A percentile compares a stretch with the other conserved stretches of the same genome.
These are phyloP conservation scores for Parascotia fuliginaria DNA, from an alignment of 2,888 invertebrate genomes.

Conservation along the genomic window DNA sequence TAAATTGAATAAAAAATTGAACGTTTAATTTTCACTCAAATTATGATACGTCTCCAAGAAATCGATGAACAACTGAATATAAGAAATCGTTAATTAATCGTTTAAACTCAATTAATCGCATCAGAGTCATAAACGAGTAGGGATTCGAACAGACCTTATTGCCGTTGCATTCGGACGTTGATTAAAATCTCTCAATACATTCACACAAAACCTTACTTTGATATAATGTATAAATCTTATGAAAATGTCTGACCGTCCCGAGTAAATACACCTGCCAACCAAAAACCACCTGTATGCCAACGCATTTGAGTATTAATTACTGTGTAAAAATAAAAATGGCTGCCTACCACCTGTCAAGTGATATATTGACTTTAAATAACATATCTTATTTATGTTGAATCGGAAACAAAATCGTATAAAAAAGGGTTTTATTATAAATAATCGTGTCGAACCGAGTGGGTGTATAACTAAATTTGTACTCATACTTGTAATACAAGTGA, in stretches of 20 bases:
- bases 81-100: constrained; percentile 58
- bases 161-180: constrained; percentile 68
- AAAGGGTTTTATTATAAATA: constrained; percentile 80
- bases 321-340: constrained; percentile 42
- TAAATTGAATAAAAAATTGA: constrained; percentile 21
- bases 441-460: constrained; percentile 72
- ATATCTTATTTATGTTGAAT: constrained; percentile 87
- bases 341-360: constrained; percentile 85
- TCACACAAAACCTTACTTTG: constrained; percentile 82
- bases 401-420: constrained; percentile 83
- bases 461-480: constrained; percentile 83
- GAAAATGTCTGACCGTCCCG: constrained; percentile 69
- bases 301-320: constrained; percentile 54
- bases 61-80: constrained; percentile 47
- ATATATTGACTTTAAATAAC: constrained; percentile 86
- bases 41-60: constrained; percentile 23
- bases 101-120: constrained; percentile 59
- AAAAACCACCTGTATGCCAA: constrained; percentile 50
- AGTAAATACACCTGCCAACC: constrained; percentile 48
- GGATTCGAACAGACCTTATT: constrained; percentile 55
- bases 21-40: constrained; percentile 37
- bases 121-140: constrained; percentile 57
- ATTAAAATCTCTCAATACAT: constrained; percentile 84
- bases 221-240: constrained; percentile 84
- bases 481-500: constrained; percentile 74